Conservation (phyloP, 2,888 invertebrate genomes). For the Tetropium fuscum region DNA sequence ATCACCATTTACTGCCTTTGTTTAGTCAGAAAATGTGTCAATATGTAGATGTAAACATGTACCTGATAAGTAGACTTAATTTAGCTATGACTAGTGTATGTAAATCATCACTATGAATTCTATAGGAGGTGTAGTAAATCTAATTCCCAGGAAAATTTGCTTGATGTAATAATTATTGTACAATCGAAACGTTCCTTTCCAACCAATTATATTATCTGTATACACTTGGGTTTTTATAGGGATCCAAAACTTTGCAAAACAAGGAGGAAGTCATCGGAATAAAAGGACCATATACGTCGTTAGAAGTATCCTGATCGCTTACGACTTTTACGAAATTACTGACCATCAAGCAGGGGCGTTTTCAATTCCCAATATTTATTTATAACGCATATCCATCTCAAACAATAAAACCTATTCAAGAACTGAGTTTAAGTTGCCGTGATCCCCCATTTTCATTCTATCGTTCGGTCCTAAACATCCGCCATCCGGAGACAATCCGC, state of each 20-base stretch:
- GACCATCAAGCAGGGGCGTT: neutral
- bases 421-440: constrained; percentile 12
- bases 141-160: too few relatives aligned
- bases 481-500: constrained; percentile 60
- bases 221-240: neutral
- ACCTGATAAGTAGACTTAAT: too few relatives aligned
- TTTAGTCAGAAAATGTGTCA: too few relatives aligned
- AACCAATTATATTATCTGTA: too few relatives aligned
- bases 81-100: too few relatives aligned
- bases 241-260: neutral
- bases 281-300: neutral
- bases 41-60: too few relatives aligned
- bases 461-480: constrained; percentile 52
- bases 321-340: neutral
- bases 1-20: too few relatives aligned
- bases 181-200: too few relatives aligned
- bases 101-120: too few relatives aligned
- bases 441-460: constrained; percentile 23
- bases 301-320: neutral
- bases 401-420: constrained; percentile 22
- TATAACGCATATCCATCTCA: constrained; percentile 14
- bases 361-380: constrained; percentile 21
- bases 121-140: too few relatives aligned
- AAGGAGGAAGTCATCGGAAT: neutral
- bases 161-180: too few relatives aligned